Percentiles rank a stretch among this genome's conserved stretches.
Conservation (phyloP, 2,113 vertebrate genomes). For the Ammodytes marinus region DNA sequence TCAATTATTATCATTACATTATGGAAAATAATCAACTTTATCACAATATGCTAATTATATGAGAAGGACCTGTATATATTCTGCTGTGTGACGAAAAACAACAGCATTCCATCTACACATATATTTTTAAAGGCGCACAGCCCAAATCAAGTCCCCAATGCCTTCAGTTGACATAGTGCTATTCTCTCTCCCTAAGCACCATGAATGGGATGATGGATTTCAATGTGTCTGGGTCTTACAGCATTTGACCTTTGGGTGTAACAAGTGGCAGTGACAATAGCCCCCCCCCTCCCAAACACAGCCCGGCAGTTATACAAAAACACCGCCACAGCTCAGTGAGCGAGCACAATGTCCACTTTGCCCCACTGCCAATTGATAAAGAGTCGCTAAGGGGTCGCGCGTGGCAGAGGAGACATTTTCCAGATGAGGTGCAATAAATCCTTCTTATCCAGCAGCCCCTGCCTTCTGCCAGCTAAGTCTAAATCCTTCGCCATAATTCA, state of each 20-base stretch:
- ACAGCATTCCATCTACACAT: not conserved
- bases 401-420: slow-evolving; percentile 62
- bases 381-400: slow-evolving; percentile 45
- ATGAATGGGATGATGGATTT: slow-evolving; percentile 31
- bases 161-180: slow-evolving; percentile 12
- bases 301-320: slow-evolving; percentile 27
- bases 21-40: too few relatives aligned
- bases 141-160: not conserved
- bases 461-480: slow-evolving; percentile 41
- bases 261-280: slow-evolving; percentile 44
- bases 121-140: not conserved
- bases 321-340: slow-evolving; percentile 40
- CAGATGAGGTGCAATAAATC: slow-evolving; percentile 75
- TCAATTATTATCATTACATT: too few relatives aligned
- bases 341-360: slow-evolving; percentile 9
- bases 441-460: slow-evolving; percentile 50
- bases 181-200: slow-evolving; percentile 23
- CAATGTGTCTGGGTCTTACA: slow-evolving; percentile 23
- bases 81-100: too few relatives aligned
- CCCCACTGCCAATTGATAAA: slow-evolving; percentile 47
- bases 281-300: slow-evolving; percentile 26
- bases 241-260: slow-evolving; percentile 57
- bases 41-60: too few relatives aligned
- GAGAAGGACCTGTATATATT: too few relatives aligned
- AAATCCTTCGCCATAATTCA: slow-evolving; percentile 65